Base-by-base conservation (phyloP, 2,113 vertebrate genomes). In the Neoarius graeffei region DNA sequence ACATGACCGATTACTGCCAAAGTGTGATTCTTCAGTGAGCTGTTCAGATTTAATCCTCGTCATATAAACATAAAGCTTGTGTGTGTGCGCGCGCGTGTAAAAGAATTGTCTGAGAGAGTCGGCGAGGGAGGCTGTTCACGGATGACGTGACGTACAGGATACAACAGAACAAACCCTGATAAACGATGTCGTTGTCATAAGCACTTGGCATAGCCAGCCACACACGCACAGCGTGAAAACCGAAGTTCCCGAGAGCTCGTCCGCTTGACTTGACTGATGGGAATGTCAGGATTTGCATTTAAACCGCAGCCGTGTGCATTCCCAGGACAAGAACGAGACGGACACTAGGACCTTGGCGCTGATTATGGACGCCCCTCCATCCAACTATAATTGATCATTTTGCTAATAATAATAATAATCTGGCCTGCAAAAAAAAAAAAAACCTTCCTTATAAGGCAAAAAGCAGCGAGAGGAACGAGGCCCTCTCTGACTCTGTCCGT, bases 221-320 rank as follows among this genome's bases (percentile, higher is more conserved):
- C 17, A 13, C 35, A 76, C 42, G 23, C 71, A 50, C 76, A 17
- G 23, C 0, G 14, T n/a, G 52, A 89, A 89, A 92, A 89, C 81
- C 81, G 86, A 91, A 91, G 93, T 54, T 90, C 88, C 93, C 93
- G 91, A 3, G 1, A 23, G n/a, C n/a, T 30, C 15, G 56, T 5
- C 13, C 9, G 30, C 80, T 81, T 5, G 50, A 13, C 27, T 6
- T 56, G 50, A 62, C 85, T 92, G 92, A 94, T 89, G 91, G 92
- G 94, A 95, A 95, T 94, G 94, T 94, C 93, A 95, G 91, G 91
- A 96, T 95, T 95, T 95, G 94, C 95, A 95, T 95, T 94, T 94
- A 95, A 95, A 94, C 95, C 94, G 94, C 85, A 30, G 84, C 54
- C 90, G 4, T 48, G 57, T 14, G 8, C 13, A 25, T 60, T 35